Conservation (phyloP, 2,797 vertebrate species). For the Gephyroberyx darwinii region DNA sequence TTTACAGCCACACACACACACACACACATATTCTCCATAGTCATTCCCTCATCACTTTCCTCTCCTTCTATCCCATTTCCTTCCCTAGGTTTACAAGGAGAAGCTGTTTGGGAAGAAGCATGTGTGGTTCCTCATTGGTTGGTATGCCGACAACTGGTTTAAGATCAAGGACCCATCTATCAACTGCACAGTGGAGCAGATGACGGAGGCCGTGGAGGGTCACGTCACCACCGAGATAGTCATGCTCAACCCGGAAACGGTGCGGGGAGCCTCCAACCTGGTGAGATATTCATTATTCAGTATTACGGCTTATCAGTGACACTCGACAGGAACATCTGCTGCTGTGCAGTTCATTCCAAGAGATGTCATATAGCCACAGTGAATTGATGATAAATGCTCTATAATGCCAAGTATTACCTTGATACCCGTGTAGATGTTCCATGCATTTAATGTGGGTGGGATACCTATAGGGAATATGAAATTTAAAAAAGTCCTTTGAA, state of each 20-base stretch:
- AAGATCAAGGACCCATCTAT: conserved; percentile 89
- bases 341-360: neutral
- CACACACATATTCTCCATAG: neutral
- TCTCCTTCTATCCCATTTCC: neutral
- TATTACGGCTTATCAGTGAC: neutral
- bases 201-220: conserved; percentile 90
- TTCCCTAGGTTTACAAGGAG: conserved; percentile 89
- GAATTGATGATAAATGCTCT: neutral
- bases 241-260: conserved; percentile 93
- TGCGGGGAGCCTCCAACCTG: conserved; percentile 91
- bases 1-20: neutral
- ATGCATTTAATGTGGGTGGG: too few species aligned
- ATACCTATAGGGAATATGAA: too few species aligned
- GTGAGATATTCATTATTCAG: conserved; percentile 64
- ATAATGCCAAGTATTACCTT: neutral
- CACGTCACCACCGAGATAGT: conserved; percentile 94
- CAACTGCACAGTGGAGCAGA: conserved; percentile 91
- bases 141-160: conserved; percentile 95
- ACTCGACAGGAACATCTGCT: neutral
- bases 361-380: neutral
- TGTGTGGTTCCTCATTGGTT: conserved; percentile 93
- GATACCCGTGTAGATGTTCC: too few species aligned
- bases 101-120: conserved; percentile 92
- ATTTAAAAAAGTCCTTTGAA: too few species aligned
- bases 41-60: neutral